Evolutionary conservation across 2,113 vertebrate species (phyloP), one percentile per base, ranked within the genome.

Genomic region (Tympanuchus pallidicinctus): DNA sequence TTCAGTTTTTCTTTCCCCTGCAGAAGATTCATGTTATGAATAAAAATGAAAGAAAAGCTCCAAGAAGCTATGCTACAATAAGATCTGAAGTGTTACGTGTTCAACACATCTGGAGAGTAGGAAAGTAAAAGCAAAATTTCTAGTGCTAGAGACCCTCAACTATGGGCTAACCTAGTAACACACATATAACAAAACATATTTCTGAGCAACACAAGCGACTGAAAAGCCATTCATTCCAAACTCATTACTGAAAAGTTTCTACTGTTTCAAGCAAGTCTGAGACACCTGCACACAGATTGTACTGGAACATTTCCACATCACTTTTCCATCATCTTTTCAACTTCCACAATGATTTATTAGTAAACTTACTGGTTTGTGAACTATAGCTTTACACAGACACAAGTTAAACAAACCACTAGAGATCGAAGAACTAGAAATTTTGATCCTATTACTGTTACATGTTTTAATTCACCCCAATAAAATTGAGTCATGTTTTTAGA

Each of bases 141-240:
- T 28, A 84, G n/a, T 8, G 32, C 13, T 54, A 70, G 83, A 75
- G 66, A 83, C 78, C 47, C 47, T 60, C 50, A 92, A 70, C 13
- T 60, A 34, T 0, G 1, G 36, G 18, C 7, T 65, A 79, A 47
- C 54, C 45, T 43, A 81, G 28, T 63, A 83, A 86, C 0, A 0
- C 3, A 77, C 5, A 89, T 7, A 17, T 60, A 60, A 32, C 8
- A 21, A 94, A 63, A 13, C 63, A 27, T 34, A 75, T 30, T 83
- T 86, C 40, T 89, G 22, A 81, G 25, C 28, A 24, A 59, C 52
- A 79, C n/a, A 71, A 88, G 69, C 6, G 50, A 78, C 7, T 56
- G n/a, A 48, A 83, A 90, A 89, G 43, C 28, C 80, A 82, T 20
- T 92, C 22, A 82, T 22, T 92, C 22, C 61, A 84, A 20, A 56